Base-by-base conservation (phyloP, 1,140 invertebrate genomes). In the Acromyrmex heyeri region DNA sequence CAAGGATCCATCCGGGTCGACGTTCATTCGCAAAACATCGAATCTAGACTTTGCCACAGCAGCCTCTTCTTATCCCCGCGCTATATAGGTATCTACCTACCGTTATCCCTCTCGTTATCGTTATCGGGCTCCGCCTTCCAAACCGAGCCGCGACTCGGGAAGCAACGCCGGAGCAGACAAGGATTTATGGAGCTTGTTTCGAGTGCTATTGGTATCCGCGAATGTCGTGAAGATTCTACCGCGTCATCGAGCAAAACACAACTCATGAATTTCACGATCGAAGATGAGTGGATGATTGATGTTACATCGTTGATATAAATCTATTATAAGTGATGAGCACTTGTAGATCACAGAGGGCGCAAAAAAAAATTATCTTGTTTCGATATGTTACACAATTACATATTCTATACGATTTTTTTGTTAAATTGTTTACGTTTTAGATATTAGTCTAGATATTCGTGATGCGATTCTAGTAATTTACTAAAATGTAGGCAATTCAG, bases 1-100 rank as follows among this genome's bases (percentile, higher is more conserved):
- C 94, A 95, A 95, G 93, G 94, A 95, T 95, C 94, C 93, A 93
- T 94, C 90, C 91, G 91, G 86, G 92, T 91, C 90, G 91, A 85
- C 90, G 73, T 70, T 85, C 93, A 92, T 92, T 94, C 91, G 91
- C 94, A 95, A 95, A 95, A 95, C 94, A 94, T 94, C 91, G 90
- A 92, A 91, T 92, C 91, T 92, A 83, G 91, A 93, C 91, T 93
- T 93, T 89, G 73, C 89, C 76, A 86, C 89, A 65, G 78, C 91
- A 91, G 86, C 86, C 89, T 91, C 92, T 94, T 93, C 94, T 95
- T 94, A 95, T 94, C 93, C 93, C 88, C 55, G 44, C 67, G 67
- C 87, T 77, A 73, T 75, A 79, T 64, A 77, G 18, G n/a, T 79
- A 62, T 76, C 85, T 83, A 53, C 88, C 77, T 48, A 70, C 78